Percentiles rank a stretch among this genome's conserved stretches.
These are phyloP conservation scores for Dynastes grantii DNA, from an alignment of 2,888 invertebrate species.

Conservation along the genomic window DNA sequence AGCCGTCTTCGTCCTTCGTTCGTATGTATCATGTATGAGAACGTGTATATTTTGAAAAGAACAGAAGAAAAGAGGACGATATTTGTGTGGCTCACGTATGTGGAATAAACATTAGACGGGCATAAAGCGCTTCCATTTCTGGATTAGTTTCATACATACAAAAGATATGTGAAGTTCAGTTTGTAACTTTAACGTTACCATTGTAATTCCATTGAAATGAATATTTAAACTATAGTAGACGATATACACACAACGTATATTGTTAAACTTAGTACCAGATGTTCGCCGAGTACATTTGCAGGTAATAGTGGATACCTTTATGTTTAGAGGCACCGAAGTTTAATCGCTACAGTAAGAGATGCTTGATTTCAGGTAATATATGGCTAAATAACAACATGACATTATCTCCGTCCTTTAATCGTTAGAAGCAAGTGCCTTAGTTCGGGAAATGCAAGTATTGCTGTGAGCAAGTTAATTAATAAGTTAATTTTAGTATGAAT, in stretches of 20 bases:
- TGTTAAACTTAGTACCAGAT: background rate
- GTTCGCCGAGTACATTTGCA: background rate
- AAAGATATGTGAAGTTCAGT: slow-evolving; percentile 18
- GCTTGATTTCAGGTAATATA: no score
- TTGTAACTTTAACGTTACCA: slow-evolving; percentile 22
- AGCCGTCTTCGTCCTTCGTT: slow-evolving; percentile 9
- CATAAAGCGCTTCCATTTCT: slow-evolving; percentile 38
- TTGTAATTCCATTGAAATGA: slow-evolving; percentile 8
- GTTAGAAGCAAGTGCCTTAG: no score
- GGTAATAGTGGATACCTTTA: background rate
- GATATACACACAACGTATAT: slow-evolving; percentile 2
- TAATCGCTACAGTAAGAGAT: no score
- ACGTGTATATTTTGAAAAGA: slow-evolving; percentile 26
- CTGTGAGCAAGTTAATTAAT: no score
- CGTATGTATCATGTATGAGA: slow-evolving; percentile 29
- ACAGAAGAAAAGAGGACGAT: slow-evolving; percentile 34
- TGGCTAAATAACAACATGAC: no score
- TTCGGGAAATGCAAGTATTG: no score
- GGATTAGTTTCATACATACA: slow-evolving; percentile 22
- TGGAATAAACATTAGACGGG: slow-evolving; percentile 31
- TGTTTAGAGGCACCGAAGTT: background rate
- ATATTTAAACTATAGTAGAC: background rate
- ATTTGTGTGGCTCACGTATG: slow-evolving; percentile 41
- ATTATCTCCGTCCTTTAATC: no score
- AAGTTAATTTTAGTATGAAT: no score